phyloP scores from a whole-genome alignment of 2,113 vertebrate genomes.

The Malurus cyaneus region DNA sequence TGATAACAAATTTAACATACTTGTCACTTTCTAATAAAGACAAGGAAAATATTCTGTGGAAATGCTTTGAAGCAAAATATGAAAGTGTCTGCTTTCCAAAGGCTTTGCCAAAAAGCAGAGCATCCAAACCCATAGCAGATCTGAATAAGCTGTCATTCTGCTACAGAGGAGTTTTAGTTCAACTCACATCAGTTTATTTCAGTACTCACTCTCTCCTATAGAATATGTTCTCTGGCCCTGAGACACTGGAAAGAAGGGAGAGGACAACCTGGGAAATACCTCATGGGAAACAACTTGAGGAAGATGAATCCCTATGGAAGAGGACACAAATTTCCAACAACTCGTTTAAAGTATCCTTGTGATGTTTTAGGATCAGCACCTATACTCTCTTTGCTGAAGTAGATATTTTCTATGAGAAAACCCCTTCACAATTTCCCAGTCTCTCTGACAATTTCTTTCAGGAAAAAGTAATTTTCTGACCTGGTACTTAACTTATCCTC shows the following conservation, averaged over 20 bases:
- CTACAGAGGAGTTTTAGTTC: background rate
- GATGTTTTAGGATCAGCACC: background rate
- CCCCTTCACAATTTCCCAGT: background rate
- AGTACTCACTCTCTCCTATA: background rate
- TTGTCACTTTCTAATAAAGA: background rate
- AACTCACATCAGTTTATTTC: background rate
- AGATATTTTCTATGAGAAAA: background rate
- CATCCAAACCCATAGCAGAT: background rate
- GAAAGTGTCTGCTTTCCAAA: background rate
- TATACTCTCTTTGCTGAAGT: background rate
- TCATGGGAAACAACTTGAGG: background rate
- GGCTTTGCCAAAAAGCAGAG: background rate
- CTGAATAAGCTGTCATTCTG: background rate
- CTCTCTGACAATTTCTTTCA: background rate
- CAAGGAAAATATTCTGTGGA: background rate
- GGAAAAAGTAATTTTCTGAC: background rate
- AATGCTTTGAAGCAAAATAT: background rate
- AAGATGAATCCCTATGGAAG: background rate
- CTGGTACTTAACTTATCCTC: background rate
- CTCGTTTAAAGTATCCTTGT: background rate
- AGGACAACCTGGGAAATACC: background rate
- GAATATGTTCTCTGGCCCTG: background rate
- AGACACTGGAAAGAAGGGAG: background rate
- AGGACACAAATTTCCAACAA: background rate
- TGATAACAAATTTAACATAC: background rate